phyloP scores from a whole-genome alignment of 2,888 invertebrate species.

The Abrostola triplasia region DNA sequence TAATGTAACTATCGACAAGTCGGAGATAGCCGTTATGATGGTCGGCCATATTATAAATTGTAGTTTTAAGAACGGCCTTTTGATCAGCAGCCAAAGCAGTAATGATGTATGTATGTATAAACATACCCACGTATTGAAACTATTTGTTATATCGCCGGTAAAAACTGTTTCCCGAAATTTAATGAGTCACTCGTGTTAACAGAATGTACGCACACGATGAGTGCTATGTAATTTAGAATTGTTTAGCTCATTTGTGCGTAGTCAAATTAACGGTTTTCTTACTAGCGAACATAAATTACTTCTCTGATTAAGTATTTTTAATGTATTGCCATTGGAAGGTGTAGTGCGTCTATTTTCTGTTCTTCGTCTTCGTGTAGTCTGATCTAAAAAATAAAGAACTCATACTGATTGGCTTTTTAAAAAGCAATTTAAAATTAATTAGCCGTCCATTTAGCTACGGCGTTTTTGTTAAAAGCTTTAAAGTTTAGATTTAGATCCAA shows the following conservation, averaged over 20 bases:
- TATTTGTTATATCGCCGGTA: constrained; percentile 7
- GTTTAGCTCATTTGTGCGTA: background rate
- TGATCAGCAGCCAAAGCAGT: constrained; percentile 26
- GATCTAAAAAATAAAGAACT: no score
- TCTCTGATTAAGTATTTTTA: no score
- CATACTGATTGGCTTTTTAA: no score
- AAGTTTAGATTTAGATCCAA: no score
- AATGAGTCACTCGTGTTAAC: constrained; percentile 29
- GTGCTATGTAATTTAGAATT: background rate
- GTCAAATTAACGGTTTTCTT: background rate
- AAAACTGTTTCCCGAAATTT: constrained; percentile 17
- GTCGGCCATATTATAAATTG: constrained; percentile 23
- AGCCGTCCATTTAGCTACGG: no score
- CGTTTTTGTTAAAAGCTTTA: no score
- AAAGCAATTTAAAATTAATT: no score
- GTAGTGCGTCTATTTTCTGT: no score
- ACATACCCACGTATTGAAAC: constrained; percentile 15
- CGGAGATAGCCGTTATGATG: constrained; percentile 13
- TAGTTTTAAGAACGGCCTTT: constrained; percentile 25
- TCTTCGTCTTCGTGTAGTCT: no score
- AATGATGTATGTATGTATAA: constrained; percentile 33
- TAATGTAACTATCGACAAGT: no score
- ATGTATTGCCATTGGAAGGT: no score
- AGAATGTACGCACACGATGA: background rate
- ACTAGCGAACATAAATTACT: background rate